Conservation (phyloP, 2,113 vertebrate genomes). For the Anser cygnoides region DNA sequence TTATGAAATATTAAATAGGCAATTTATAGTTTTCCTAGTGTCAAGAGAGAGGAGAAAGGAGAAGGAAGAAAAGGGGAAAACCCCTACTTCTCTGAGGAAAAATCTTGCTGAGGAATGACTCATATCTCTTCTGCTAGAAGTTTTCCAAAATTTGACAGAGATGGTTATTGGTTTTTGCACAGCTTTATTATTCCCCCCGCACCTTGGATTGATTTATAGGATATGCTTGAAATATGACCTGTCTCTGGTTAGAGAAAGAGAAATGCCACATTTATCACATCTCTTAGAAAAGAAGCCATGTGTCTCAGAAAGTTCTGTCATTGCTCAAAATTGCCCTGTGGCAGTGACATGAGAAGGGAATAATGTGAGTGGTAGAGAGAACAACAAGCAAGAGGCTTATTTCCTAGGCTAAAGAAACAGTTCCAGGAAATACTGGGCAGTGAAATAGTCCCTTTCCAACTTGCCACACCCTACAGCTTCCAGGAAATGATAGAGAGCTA, state of each 20-base stretch:
- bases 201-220: not conserved
- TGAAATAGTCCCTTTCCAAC: not conserved
- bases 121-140: not conserved
- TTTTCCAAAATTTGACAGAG: not conserved
- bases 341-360: not conserved
- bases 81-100: not conserved
- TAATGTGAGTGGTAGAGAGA: not conserved
- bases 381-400: not conserved
- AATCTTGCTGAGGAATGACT: not conserved
- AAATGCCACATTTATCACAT: not conserved
- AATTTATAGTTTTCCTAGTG: not conserved
- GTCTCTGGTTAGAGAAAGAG: not conserved
- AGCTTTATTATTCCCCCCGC: not conserved
- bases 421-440: not conserved
- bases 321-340: not conserved
- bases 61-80: not conserved
- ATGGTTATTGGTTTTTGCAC: not conserved
- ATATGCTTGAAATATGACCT: not conserved
- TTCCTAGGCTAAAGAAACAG: not conserved
- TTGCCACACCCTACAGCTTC: not conserved
- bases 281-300: not conserved
- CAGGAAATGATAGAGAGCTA: not conserved
- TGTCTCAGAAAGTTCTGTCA: not conserved
- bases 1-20: not conserved
- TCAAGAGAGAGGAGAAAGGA: not conserved